Evolutionary conservation across 2,797 vertebrate species (phyloP), one percentile per base, ranked within the genome.

Genomic region (Toxotes lorentzi): DNA sequence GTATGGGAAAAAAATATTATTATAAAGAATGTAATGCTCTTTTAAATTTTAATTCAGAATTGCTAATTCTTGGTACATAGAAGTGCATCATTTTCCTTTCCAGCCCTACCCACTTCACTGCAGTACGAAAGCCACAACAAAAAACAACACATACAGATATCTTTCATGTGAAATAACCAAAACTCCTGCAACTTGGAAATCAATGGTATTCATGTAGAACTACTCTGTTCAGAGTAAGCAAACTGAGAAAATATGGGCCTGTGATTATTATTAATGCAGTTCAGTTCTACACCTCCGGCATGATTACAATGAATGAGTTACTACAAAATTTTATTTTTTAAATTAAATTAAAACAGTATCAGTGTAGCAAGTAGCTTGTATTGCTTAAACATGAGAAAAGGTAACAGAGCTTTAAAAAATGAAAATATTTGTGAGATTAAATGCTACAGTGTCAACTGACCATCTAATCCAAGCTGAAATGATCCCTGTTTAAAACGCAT

Each of bases 401-500:
- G 12, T 62, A 63, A 67, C 38, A 23, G 34, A 48, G 6, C 32
- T 24, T 10, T 65, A 14, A 34, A 38, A 70, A 23, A 7, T 73
- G n/a, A 67, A 61, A 47, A 61, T 60, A 56, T 60, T 23, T n/a
- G 10, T 35, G 9, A 27, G 51, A 47, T 66, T 59, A 70, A 35
- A 30, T 0, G 1, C 5, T 48, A 30, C 14, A 7, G 45, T 53
- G 11, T 69, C 41, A 75, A 51, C 2, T 63, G 48, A 70, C 41
- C 34, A 62, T 70, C 16, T 73, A 47, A 73, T 60, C 21, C n/a
- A 47, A 66, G 7, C 14, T 61, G n/a, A 77, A 79, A 63, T 56
- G n/a, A 54, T 40, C 19, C 66, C 17, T 32, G 79, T 69, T 54
- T 45, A 27, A 76, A 73, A 73, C 40, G n/a, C 19, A 24, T 34